A percentile compares a stretch with the other conserved stretches of the same genome.
Evolutionary conservation across 2,797 vertebrate species (phyloP).

Genomic region (Siniperca scherzeri): DNA sequence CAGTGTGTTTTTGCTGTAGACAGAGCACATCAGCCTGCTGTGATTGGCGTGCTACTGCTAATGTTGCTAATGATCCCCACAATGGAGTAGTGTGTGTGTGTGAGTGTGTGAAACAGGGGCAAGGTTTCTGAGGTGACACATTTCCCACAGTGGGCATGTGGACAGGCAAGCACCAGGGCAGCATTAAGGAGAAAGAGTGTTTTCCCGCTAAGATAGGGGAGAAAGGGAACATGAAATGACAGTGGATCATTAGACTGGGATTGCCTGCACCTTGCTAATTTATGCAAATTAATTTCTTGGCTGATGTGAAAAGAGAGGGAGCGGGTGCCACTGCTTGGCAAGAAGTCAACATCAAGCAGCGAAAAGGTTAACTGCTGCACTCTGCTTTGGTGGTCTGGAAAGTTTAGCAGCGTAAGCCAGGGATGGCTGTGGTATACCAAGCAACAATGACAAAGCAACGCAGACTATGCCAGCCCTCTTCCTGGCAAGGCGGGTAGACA

Average conservation of each 20-base stretch:
- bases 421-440: slow-evolving; percentile 62
- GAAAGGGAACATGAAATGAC: slow-evolving; percentile 60
- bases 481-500: slow-evolving; percentile 82
- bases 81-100: slow-evolving; percentile 9
- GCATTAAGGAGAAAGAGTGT: slow-evolving; percentile 33
- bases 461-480: slow-evolving; percentile 75
- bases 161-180: slow-evolving; percentile 13
- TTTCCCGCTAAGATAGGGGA: slow-evolving; percentile 36
- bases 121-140: slow-evolving; percentile 36
- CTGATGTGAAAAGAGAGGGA: slow-evolving; percentile 62
- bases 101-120: slow-evolving; percentile 25
- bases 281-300: slow-evolving; percentile 84
- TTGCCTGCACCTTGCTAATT: slow-evolving; percentile 82
- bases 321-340: slow-evolving; percentile 68
- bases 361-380: slow-evolving; percentile 68
- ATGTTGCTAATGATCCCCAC: slow-evolving; percentile 60
- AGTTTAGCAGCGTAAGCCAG: slow-evolving; percentile 67
- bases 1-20: slow-evolving; percentile 34
- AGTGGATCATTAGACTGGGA: slow-evolving; percentile 78
- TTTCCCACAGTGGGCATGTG: slow-evolving; percentile 28
- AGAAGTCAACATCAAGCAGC: slow-evolving; percentile 65
- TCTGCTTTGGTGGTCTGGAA: slow-evolving; percentile 69
- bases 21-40: slow-evolving; percentile 36
- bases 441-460: slow-evolving; percentile 68
- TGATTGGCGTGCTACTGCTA: slow-evolving; percentile 48